A percentile compares a stretch with the other conserved stretches of the same genome.
These are phyloP conservation scores for Scaptomyza montana DNA, from an alignment of 1,140 invertebrate species.

Conservation along the genomic window DNA sequence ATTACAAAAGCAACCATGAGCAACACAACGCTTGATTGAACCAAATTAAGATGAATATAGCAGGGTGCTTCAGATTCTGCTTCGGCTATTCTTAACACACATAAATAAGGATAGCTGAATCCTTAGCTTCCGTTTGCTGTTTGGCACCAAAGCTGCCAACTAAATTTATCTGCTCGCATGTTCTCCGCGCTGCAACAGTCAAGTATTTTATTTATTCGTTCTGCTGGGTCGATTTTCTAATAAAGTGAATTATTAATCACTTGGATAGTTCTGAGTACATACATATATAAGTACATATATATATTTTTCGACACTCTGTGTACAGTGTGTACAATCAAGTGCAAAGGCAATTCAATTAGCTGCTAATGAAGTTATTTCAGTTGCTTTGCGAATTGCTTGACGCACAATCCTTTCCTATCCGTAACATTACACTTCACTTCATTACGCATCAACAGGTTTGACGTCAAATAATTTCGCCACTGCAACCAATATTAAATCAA, in stretches of 20 bases:
- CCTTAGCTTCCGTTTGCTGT: constrained; percentile 11
- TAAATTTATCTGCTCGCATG: constrained; percentile 18
- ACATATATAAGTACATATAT: neutral
- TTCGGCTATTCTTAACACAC: constrained; percentile 50
- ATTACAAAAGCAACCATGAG: constrained; percentile 53
- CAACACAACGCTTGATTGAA: constrained; percentile 63
- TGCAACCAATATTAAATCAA: constrained; percentile 45
- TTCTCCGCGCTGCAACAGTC: constrained; percentile 26
- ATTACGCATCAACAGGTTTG: constrained; percentile 62
- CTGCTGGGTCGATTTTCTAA: constrained; percentile 11
- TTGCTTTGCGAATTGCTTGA: constrained; percentile 48
- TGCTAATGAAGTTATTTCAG: constrained; percentile 64
- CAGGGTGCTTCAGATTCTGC: constrained; percentile 7
- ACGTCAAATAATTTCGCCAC: constrained; percentile 47
- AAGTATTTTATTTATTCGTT: too few relatives aligned
- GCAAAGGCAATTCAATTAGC: constrained; percentile 61
- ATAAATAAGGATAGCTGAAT: constrained; percentile 55
- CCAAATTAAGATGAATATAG: constrained; percentile 73
- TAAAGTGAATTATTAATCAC: constrained; percentile 40
- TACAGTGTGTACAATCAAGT: constrained; percentile 7
- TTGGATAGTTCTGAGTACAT: neutral
- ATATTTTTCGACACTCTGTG: neutral
- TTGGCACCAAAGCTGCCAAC: constrained; percentile 5
- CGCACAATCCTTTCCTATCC: constrained; percentile 5
- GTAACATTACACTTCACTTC: constrained; percentile 39